Evolutionary conservation across 1,140 invertebrate species (phyloP).

Genomic region (Brachionus koreanus): DNA sequence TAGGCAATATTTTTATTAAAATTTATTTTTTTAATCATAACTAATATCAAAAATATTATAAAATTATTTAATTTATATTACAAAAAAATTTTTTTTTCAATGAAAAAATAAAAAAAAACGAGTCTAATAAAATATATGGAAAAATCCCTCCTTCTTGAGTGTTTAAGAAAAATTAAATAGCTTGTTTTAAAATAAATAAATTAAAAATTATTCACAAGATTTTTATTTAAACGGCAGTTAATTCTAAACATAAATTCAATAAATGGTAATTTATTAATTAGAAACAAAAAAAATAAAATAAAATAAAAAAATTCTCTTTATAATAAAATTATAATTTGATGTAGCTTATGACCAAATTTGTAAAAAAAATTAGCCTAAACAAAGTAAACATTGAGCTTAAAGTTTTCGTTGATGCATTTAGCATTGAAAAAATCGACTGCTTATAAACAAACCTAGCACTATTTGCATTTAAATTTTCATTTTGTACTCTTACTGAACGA

Average conservation of each 20-base stretch:
- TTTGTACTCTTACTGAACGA: background rate
- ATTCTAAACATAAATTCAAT: background rate
- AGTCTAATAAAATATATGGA: too few species aligned
- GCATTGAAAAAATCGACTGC: slow-evolving; percentile 24
- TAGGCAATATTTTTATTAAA: too few species aligned
- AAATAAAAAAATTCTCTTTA: background rate
- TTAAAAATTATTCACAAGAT: background rate
- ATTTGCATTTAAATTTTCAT: background rate
- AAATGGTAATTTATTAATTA: background rate
- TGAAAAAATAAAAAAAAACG: too few species aligned
- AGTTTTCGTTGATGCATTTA: background rate
- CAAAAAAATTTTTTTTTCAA: too few species aligned
- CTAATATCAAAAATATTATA: too few species aligned
- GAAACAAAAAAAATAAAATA: background rate
- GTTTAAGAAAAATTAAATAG: too few species aligned
- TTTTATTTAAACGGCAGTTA: background rate
- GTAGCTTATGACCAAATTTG: background rate
- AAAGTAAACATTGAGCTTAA: background rate
- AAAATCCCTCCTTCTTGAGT: too few species aligned
- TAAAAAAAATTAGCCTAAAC: background rate
- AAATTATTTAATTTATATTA: too few species aligned
- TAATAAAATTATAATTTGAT: background rate
- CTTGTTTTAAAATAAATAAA: too few species aligned
- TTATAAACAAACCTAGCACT: background rate
- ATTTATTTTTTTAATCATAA: too few species aligned